Percentiles rank a stretch among this genome's conserved stretches.
These are phyloP conservation scores for Mesorhabditis sp. DNA, from an alignment of 2,888 invertebrate species.

Conservation along the genomic window DNA sequence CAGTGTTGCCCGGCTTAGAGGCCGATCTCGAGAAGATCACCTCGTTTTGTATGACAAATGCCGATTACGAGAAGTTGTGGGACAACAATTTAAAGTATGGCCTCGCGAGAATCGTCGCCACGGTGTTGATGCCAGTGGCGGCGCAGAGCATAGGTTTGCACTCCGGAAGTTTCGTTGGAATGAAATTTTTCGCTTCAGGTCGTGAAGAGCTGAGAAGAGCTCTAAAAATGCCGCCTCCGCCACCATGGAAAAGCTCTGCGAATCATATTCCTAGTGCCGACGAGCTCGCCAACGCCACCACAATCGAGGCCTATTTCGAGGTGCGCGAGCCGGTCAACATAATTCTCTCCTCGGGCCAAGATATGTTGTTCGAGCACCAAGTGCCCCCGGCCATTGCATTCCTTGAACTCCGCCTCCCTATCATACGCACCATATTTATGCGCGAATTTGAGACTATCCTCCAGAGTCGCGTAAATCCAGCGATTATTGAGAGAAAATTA, in stretches of 20 bases:
- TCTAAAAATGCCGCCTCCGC: too few relatives aligned
- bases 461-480: too few relatives aligned
- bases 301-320: slow-evolving; percentile 22
- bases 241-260: too few relatives aligned
- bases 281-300: slow-evolving; percentile 20
- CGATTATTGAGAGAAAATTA: too few relatives aligned
- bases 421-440: too few relatives aligned
- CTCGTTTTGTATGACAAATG: slow-evolving; percentile 14
- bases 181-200: too few relatives aligned
- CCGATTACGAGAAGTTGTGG: slow-evolving; percentile 17
- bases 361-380: slow-evolving; percentile 17
- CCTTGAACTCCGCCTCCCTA: too few relatives aligned
- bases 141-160: slow-evolving; percentile 18
- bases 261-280: slow-evolving; percentile 7
- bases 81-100: slow-evolving; percentile 18
- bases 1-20: not conserved
- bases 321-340: slow-evolving; percentile 18
- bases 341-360: slow-evolving; percentile 21
- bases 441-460: too few relatives aligned
- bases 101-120: slow-evolving; percentile 11
- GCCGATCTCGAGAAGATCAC: slow-evolving; percentile 21
- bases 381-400: too few relatives aligned
- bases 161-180: slow-evolving; percentile 8
- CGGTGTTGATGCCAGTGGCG: slow-evolving; percentile 16
- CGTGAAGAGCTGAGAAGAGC: too few relatives aligned